phyloP scores from a whole-genome alignment of 2,113 vertebrate genomes.

The Symphodus melops region DNA sequence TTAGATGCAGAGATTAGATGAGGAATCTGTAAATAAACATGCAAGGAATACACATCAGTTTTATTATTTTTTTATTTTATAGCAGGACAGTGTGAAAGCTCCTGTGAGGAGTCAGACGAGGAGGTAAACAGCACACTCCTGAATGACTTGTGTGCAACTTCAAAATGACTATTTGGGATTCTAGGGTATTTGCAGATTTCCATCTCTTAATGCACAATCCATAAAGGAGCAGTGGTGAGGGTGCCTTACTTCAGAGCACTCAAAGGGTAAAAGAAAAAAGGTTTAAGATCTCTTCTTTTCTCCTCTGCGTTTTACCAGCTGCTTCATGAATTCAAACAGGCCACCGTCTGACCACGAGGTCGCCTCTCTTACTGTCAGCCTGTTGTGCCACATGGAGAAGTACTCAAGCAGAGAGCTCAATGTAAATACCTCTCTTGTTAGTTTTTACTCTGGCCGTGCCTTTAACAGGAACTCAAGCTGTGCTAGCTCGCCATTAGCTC shows the following conservation, averaged over 20 bases:
- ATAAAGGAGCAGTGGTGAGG: background rate
- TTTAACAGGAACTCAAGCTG: slow-evolving; percentile 74
- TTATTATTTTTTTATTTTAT: too few species aligned
- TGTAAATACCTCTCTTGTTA: slow-evolving; percentile 67
- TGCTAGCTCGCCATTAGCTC: slow-evolving; percentile 57
- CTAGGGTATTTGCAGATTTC: background rate
- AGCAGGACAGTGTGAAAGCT: too few species aligned
- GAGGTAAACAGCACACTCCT: too few species aligned
- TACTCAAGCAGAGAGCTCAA: slow-evolving; percentile 39
- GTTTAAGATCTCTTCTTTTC: background rate
- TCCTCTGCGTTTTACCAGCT: slow-evolving; percentile 40
- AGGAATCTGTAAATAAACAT: background rate
- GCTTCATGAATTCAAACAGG: slow-evolving; percentile 52
- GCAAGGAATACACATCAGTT: background rate
- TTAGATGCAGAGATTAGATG: background rate
- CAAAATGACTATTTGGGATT: too few species aligned
- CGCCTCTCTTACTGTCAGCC: slow-evolving; percentile 40
- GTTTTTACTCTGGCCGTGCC: slow-evolving; percentile 60
- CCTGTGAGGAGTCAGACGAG: too few species aligned
- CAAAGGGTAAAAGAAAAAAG: background rate
- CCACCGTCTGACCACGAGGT: slow-evolving; percentile 49
- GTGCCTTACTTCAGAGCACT: slow-evolving; percentile 55
- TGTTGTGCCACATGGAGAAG: slow-evolving; percentile 61
- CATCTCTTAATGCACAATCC: background rate
- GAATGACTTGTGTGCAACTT: too few species aligned